Evolutionary conservation across 2,113 vertebrate genomes (phyloP), one percentile per base, ranked within the genome.

Genomic region (Pedetes capensis): DNA sequence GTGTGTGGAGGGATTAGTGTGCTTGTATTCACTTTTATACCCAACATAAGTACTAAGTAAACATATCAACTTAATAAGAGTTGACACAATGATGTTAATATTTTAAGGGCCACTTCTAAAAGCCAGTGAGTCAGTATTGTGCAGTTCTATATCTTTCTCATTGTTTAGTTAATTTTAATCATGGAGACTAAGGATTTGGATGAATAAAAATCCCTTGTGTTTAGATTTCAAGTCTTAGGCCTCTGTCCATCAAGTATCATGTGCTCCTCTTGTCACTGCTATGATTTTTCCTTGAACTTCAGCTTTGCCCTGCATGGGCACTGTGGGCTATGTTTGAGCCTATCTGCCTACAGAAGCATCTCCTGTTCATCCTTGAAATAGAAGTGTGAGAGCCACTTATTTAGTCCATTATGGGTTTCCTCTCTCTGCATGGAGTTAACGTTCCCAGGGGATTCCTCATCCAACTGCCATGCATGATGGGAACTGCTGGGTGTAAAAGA

Each of bases 251-350:
- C 25, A 81, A 72, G 18, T 34, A 27, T 6, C 32, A 37, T 23
- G 13, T 59, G 17, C 86, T 91, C 12, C 55, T 81, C 29, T 0
- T 16, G 23, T 39, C 27, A 16, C 23, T 12, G 34, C 68, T 91
- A 55, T 34, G 93, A 89, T 25, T 93, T 78, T 68, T 44, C 87
- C 90, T 92, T 79, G 39, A 47, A 37, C 27, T 39, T 82, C 87
- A 78, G 63, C 93, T 75, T 87, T 79, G 59, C 6, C 64, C 57
- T 37, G 84, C 17, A 14, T 17, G 16, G 22, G 22, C 12, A 0
- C 11, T 0, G 2, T 68, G 39, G 68, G 84, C 53, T 69, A 17
- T 39, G 3, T 59, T 18, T n/a, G 86, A 37, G 68, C 27, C 1
- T 42, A 47, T 91, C 69, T 42, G 59, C 16, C 44, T 32, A n/a